phyloP scores from a whole-genome alignment of 2,797 vertebrate species.

The Enoplosus armatus region DNA sequence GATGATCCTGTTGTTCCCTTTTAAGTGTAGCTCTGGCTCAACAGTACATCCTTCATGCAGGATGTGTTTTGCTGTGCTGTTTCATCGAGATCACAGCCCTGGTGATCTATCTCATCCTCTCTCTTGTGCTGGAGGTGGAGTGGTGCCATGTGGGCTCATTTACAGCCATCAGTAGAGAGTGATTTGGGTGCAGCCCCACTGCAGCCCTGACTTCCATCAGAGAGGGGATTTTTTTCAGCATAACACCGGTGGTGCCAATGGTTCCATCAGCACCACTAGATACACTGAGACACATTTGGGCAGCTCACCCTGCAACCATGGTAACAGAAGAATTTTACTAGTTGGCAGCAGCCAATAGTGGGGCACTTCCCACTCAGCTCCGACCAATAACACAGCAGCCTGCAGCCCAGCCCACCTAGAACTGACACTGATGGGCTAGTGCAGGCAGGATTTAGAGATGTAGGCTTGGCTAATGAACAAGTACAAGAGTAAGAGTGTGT shows the following conservation, averaged over 20 bases:
- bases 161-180: constrained; percentile 69
- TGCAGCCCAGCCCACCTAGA: constrained; percentile 85
- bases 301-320: constrained; percentile 91
- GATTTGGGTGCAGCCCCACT: constrained; percentile 73
- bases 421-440: constrained; percentile 77
- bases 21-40: constrained; percentile 48
- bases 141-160: constrained; percentile 68
- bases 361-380: constrained; percentile 83
- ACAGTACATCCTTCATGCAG: constrained; percentile 60
- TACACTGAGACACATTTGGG: constrained; percentile 86
- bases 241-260: constrained; percentile 73
- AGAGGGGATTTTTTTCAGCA: constrained; percentile 46
- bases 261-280: constrained; percentile 82
- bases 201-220: constrained; percentile 74
- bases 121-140: constrained; percentile 59
- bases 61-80: constrained; percentile 61
- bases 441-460: constrained; percentile 69
- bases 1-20: constrained; percentile 50
- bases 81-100: constrained; percentile 61
- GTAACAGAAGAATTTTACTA: constrained; percentile 90
- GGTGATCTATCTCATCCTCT: constrained; percentile 61
- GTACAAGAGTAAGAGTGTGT: constrained; percentile 54
- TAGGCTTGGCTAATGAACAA: constrained; percentile 74
- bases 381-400: constrained; percentile 84
- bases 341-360: constrained; percentile 87